A percentile compares a stretch with the other conserved stretches of the same genome.
Evolutionary conservation across 1,140 invertebrate species (phyloP).

Genomic region (Pygmarrhopalites habei): DNA sequence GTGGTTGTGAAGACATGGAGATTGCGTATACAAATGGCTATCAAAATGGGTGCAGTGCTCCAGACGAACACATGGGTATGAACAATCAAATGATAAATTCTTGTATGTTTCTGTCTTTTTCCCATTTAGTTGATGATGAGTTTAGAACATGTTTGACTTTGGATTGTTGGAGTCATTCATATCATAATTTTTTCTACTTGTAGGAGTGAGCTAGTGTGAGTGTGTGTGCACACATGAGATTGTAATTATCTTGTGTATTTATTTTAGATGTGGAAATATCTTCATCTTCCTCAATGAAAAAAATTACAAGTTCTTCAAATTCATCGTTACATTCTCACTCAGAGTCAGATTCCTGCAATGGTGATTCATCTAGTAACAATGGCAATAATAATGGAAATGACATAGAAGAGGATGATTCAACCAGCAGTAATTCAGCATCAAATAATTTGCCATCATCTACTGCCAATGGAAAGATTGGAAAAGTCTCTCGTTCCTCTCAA

Average conservation of each 20-base stretch:
- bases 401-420: conserved; percentile 21
- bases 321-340: conserved; percentile 33
- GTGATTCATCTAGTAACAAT: conserved; percentile 21
- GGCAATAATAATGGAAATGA: conserved; percentile 11
- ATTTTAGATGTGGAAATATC: conserved; percentile 35
- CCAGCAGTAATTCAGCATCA: conserved; percentile 17
- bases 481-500: too few relatives aligned
- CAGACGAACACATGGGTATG: conserved; percentile 37
- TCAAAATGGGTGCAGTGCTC: conserved; percentile 57
- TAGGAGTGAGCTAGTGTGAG: too few relatives aligned
- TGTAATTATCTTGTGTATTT: conserved; percentile 7
- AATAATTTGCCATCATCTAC: background rate
- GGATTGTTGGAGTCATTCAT: too few relatives aligned
- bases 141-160: too few relatives aligned
- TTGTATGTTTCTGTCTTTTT: too few relatives aligned
- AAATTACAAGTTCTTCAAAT: conserved; percentile 31
- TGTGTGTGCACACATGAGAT: too few relatives aligned
- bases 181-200: too few relatives aligned
- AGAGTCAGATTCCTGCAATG: conserved; percentile 33
- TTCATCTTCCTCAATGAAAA: conserved; percentile 32
- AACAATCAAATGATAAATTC: too few relatives aligned
- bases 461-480: conserved; percentile 12
- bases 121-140: conserved; percentile 8
- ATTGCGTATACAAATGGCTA: conserved; percentile 49
- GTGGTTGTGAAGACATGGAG: conserved; percentile 37